A percentile compares a stretch with the other conserved stretches of the same genome.
Conservation (phyloP, 2,888 invertebrate genomes). For the Alloplasta piceator region DNA sequence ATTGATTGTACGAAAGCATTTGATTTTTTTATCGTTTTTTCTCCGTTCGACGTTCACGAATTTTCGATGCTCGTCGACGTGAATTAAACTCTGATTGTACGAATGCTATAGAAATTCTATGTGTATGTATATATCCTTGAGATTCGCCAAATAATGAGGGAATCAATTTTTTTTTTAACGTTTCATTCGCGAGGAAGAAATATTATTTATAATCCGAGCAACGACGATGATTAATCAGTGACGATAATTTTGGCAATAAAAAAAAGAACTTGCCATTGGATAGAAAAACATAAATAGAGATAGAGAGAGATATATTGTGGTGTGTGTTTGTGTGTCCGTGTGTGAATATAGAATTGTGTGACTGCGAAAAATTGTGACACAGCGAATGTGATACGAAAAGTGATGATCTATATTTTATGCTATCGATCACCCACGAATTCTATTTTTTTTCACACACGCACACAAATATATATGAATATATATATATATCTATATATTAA, state of each 20-base stretch:
- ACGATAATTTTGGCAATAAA: background rate
- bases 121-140: slow-evolving; percentile 3
- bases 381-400: slow-evolving; percentile 33
- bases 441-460: slow-evolving; percentile 22
- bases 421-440: slow-evolving; percentile 30
- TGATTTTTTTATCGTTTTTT: too few species aligned
- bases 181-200: slow-evolving; percentile 17
- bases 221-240: background rate
- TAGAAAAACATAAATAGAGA: slow-evolving; percentile 11
- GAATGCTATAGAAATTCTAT: slow-evolving; percentile 54
- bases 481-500: slow-evolving; percentile 59
- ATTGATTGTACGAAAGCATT: slow-evolving; percentile 82
- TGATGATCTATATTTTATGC: slow-evolving; percentile 15
- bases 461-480: slow-evolving; percentile 35
- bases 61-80: slow-evolving; percentile 35
- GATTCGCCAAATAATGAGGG: slow-evolving; percentile 23
- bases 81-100: slow-evolving; percentile 61
- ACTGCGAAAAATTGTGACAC: slow-evolving; percentile 39
- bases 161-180: slow-evolving; percentile 4
- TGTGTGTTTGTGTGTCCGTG: slow-evolving; percentile 20
- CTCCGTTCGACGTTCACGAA: slow-evolving; percentile 25
- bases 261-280: slow-evolving; percentile 8
- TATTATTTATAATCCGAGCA: too few species aligned
- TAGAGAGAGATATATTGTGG: slow-evolving; percentile 16
- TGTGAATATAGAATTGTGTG: slow-evolving; percentile 13